A percentile compares a stretch with the other conserved stretches of the same genome.
These are phyloP conservation scores for Diphyllodes magnificus DNA, from an alignment of 2,113 vertebrate species.

Conservation along the genomic window DNA sequence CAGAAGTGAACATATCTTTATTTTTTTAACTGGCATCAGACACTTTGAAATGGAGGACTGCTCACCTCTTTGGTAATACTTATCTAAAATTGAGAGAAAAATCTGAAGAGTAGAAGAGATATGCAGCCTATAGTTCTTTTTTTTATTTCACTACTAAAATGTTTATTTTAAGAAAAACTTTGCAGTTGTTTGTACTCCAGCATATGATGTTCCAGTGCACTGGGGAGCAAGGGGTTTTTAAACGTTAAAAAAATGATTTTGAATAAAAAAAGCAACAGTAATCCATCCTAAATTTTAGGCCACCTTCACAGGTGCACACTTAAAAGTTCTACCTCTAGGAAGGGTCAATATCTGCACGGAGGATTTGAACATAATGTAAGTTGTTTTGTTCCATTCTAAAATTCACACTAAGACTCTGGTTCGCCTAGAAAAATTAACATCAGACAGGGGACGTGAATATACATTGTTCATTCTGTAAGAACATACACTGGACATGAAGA, in stretches of 20 bases:
- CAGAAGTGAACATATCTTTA: not conserved
- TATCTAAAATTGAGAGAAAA: not conserved
- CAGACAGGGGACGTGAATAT: not conserved
- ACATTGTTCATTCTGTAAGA: not conserved
- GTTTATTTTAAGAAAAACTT: not conserved
- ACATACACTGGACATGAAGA: not conserved
- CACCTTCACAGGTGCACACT: not conserved
- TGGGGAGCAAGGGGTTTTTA: fast-evolving
- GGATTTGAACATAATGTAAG: not conserved
- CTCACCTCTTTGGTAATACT: not conserved
- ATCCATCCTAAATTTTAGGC: not conserved
- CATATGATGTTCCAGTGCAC: not conserved
- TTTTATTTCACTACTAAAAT: not conserved
- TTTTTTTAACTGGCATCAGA: not conserved
- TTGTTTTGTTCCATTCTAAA: not conserved
- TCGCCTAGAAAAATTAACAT: not conserved
- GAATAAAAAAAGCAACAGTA: not conserved
- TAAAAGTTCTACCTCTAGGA: not conserved
- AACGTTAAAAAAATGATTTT: not conserved
- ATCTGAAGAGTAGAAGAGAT: not conserved
- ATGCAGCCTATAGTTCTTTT: not conserved
- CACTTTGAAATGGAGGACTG: not conserved
- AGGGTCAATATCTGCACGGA: not conserved
- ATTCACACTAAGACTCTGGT: not conserved
- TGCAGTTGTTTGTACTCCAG: not conserved